Percentiles rank a stretch among this genome's conserved stretches.
Conservation (phyloP, 2,797 vertebrate species). For the Lutjanus campechanus region DNA sequence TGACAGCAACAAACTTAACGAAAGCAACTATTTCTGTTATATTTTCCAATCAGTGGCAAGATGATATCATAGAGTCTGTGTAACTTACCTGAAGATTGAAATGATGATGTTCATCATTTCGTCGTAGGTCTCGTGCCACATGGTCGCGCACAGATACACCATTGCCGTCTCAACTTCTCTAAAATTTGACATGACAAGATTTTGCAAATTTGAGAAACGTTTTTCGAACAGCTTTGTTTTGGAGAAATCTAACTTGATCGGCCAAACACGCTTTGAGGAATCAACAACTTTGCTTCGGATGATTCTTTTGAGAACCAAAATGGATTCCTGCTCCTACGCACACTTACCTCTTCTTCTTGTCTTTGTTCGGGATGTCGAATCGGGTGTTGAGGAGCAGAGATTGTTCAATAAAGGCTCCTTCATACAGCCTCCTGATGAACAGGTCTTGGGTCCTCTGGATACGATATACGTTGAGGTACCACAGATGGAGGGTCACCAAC, state of each 20-base stretch:
- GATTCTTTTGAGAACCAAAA: not conserved
- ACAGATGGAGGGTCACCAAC: conserved; percentile 75
- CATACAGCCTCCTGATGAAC: conserved; percentile 76
- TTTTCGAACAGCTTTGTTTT: not conserved
- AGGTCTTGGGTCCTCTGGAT: conserved; percentile 81
- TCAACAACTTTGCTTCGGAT: not conserved
- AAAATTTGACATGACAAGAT: conserved; percentile 1
- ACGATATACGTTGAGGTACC: conserved; percentile 63
- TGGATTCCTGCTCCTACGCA: not conserved
- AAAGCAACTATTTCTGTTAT: not conserved
- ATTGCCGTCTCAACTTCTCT: conserved; percentile 27
- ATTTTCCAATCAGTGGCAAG: too few species aligned
- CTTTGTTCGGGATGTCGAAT: conserved; percentile 53
- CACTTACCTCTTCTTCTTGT: conserved; percentile 48
- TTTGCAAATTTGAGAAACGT: not conserved
- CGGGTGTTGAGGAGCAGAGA: conserved; percentile 79
- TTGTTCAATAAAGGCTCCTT: conserved; percentile 81
- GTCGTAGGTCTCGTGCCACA: conserved; percentile 78
- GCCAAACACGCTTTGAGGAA: not conserved
- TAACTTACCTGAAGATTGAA: conserved; percentile 76
- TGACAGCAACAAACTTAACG: not conserved
- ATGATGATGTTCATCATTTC: conserved; percentile 80
- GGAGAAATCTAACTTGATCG: not conserved
- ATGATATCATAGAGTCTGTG: not conserved
- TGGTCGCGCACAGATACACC: conserved; percentile 76